Evolutionary conservation across 1,140 invertebrate genomes (phyloP).

Genomic region (Panagrolaimus sp.): DNA sequence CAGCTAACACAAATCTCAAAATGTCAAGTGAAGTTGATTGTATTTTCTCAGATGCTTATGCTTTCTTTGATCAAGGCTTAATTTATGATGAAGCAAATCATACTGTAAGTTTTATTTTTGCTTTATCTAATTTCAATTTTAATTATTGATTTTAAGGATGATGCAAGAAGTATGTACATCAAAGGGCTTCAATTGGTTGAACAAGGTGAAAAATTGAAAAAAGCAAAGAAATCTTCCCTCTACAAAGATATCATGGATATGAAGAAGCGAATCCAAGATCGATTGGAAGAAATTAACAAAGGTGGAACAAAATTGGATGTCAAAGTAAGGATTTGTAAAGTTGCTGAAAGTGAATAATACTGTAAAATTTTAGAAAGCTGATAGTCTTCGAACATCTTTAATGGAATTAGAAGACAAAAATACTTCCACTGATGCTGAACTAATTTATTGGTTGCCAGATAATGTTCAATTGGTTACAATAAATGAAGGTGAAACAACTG

Average conservation of each 20-base stretch:
- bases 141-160: background rate
- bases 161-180: conserved; percentile 13
- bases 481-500: conserved; percentile 27
- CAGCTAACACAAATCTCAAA: too few relatives aligned
- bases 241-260: conserved; percentile 22
- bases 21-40: background rate
- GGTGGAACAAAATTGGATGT: background rate
- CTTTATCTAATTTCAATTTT: background rate
- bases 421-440: conserved; percentile 33
- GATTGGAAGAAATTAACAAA: conserved; percentile 20
- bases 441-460: conserved; percentile 44
- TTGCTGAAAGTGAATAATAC: background rate
- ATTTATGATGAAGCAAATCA: conserved; percentile 21
- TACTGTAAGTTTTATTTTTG: background rate
- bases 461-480: conserved; percentile 47
- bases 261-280: conserved; percentile 8
- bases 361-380: conserved; percentile 17
- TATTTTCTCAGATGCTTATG: conserved; percentile 11
- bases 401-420: conserved; percentile 25
- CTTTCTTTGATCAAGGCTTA: conserved; percentile 19
- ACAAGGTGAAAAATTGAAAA: background rate
- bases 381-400: background rate
- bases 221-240: conserved; percentile 20
- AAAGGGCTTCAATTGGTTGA: conserved; percentile 10
- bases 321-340: background rate